phyloP scores from a whole-genome alignment of 2,888 invertebrate genomes.

The Trypoxylon attenuatum region DNA sequence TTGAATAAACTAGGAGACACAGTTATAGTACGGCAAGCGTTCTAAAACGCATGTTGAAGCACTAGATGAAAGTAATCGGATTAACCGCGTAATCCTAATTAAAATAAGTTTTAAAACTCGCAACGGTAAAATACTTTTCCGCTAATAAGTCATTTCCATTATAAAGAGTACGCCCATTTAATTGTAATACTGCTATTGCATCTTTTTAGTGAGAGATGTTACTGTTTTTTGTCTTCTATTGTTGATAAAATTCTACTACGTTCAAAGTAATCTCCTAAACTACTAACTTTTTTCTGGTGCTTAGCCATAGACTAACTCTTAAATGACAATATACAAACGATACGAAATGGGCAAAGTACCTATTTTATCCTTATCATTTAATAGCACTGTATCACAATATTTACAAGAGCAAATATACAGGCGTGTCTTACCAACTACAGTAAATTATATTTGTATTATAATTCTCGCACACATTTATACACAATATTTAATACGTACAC shows the following conservation, averaged over 20 bases:
- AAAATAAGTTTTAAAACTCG: constrained; percentile 4
- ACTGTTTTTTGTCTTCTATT: neutral
- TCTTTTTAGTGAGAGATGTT: neutral
- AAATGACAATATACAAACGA: constrained; percentile 3
- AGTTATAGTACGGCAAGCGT: neutral
- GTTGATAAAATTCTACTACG: constrained; percentile 1
- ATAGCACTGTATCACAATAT: constrained; percentile 31
- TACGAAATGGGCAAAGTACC: constrained; percentile 11
- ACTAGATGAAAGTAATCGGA: neutral
- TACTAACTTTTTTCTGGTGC: constrained; percentile 4
- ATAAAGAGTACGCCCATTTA: constrained; percentile 20
- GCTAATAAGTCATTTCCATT: constrained; percentile 29
- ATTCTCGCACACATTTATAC: constrained; percentile 24
- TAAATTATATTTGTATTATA: constrained; percentile 16
- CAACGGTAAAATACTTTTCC: constrained; percentile 17
- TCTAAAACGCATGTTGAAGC: neutral
- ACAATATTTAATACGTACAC: constrained; percentile 13
- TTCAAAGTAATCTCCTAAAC: neutral
- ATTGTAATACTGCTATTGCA: constrained; percentile 27
- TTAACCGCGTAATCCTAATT: constrained; percentile 10
- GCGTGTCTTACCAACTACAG: constrained; percentile 18
- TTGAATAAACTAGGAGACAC: neutral
- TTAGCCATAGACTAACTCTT: neutral
- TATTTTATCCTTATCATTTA: constrained; percentile 22
- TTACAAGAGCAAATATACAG: constrained; percentile 38